Base-by-base conservation (phyloP, 1,140 invertebrate genomes). In the Cydia pomonella region DNA sequence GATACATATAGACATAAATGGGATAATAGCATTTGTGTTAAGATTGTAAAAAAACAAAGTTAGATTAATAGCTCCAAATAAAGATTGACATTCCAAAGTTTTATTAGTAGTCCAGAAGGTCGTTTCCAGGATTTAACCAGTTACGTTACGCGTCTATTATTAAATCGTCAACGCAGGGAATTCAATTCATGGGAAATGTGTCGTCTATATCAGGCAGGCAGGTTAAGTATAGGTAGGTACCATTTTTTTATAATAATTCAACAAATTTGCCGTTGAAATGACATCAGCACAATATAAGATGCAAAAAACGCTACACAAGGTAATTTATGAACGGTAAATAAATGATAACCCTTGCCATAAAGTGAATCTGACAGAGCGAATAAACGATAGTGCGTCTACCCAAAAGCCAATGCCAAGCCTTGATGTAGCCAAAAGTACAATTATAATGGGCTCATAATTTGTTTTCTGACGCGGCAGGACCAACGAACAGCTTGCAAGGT, bases 401-500 rank as follows among this genome's bases (percentile, higher is more conserved):
- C n/a, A n/a, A n/a, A n/a, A n/a, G n/a, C n/a, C n/a, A n/a, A n/a
- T n/a, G n/a, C n/a, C n/a, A n/a, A n/a, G n/a, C n/a, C n/a, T 3
- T 59, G 3, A 21, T 23, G 53, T 59, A 59, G 9, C 21, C 53
- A 59, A 59, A 59, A 59, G 12, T 59, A 59, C 21, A 59, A 59
- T 59, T 59, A 59, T 23, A 59, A 59, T 59, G 53, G 18, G 53
- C 53, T 59, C 5, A 7, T 59, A 7, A 59, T 59, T 59, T 59
- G 53, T 59, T 59, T 59, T 59, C 53, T 59, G 53, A 59, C 53
- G 53, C 53, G 53, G 53, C 53, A 59, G 23, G 50, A 59, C 23
- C 53, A 59, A 23, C 53, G 21, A 59, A 59, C 53, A 9, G 7
- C 21, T 23, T 10, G 53, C 53, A 23, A 59, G 53, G 53, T 59